A percentile compares a stretch with the other conserved stretches of the same genome.
These are phyloP conservation scores for Peromyscus polionotus DNA, from an alignment of 2,113 vertebrate genomes.

Conservation along the genomic window DNA sequence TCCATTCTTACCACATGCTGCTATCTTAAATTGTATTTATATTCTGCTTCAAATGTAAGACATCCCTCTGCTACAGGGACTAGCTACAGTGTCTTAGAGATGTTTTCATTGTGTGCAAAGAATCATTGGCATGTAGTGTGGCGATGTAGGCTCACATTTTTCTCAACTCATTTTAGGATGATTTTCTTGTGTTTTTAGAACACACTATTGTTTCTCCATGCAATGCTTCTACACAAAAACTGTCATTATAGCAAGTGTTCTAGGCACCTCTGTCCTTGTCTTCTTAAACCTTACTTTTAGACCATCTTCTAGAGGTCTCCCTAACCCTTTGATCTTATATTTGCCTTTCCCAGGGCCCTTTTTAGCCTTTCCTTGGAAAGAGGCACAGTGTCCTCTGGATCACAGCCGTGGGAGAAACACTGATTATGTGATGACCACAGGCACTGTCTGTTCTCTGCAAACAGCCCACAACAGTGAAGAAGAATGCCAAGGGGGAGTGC, in stretches of 20 bases:
- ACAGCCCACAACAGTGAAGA: background rate
- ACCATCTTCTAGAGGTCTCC: background rate
- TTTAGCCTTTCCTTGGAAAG: background rate
- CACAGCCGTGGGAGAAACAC: conserved; percentile 12
- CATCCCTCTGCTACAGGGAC: background rate
- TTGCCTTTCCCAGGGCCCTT: background rate
- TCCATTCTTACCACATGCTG: background rate
- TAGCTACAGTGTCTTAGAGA: background rate
- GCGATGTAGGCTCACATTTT: background rate
- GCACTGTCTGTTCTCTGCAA: conserved; percentile 35
- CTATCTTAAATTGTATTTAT: background rate
- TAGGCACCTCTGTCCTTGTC: background rate
- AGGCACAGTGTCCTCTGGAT: conserved; percentile 41
- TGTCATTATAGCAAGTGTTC: background rate
- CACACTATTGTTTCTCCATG: background rate
- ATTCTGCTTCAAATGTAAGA: background rate
- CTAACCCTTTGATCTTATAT: background rate
- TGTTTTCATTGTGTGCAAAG: background rate
- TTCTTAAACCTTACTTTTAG: background rate
- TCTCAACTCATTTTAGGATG: background rate
- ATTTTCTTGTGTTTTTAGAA: background rate
- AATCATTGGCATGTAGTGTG: background rate
- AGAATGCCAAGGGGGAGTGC: background rate
- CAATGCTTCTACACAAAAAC: background rate
- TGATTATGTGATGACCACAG: conserved; percentile 26